These are phyloP conservation scores for Callochromis pleurospilus DNA, from an alignment of 2,113 vertebrate genomes.

Conservation along the genomic window DNA sequence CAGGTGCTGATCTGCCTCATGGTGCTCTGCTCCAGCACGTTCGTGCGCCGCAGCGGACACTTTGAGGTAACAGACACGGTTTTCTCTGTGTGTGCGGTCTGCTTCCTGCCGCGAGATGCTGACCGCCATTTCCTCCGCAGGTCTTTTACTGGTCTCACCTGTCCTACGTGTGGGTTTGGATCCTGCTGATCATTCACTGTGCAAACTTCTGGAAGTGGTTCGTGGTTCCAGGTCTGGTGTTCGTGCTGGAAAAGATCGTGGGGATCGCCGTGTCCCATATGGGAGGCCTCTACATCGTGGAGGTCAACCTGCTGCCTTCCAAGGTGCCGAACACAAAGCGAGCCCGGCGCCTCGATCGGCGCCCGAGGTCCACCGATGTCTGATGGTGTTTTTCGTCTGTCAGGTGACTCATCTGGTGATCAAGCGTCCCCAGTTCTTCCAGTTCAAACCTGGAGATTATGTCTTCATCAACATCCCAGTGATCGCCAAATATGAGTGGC, in stretches of 20 bases:
- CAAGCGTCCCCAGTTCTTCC: constrained; percentile 78
- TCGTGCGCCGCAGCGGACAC: constrained; percentile 78
- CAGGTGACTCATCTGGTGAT: constrained; percentile 91
- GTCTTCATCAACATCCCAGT: constrained; percentile 86
- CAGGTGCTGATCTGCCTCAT: constrained; percentile 75
- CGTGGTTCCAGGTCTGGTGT: constrained; percentile 74
- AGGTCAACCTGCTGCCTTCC: constrained; percentile 84
- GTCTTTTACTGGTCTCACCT: constrained; percentile 91
- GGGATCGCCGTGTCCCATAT: constrained; percentile 70
- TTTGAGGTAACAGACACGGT: constrained; percentile 72
- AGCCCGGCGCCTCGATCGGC: neutral
- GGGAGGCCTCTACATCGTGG: constrained; percentile 73
- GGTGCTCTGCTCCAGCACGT: constrained; percentile 79
- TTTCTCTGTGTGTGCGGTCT: neutral
- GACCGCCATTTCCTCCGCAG: constrained; percentile 46
- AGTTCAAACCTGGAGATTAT: constrained; percentile 85
- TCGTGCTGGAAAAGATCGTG: constrained; percentile 78
- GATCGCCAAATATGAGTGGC: constrained; percentile 86
- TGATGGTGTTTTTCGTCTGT: neutral
- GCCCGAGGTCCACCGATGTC: neutral
- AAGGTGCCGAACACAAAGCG: constrained; percentile 66
- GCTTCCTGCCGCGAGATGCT: neutral
- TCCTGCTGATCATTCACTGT: constrained; percentile 81
- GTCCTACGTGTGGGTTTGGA: constrained; percentile 79
- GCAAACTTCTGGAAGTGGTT: constrained; percentile 96